Evolutionary conservation across 2,888 invertebrate species (phyloP).

Genomic region (Tenthredo scrophulariae): DNA sequence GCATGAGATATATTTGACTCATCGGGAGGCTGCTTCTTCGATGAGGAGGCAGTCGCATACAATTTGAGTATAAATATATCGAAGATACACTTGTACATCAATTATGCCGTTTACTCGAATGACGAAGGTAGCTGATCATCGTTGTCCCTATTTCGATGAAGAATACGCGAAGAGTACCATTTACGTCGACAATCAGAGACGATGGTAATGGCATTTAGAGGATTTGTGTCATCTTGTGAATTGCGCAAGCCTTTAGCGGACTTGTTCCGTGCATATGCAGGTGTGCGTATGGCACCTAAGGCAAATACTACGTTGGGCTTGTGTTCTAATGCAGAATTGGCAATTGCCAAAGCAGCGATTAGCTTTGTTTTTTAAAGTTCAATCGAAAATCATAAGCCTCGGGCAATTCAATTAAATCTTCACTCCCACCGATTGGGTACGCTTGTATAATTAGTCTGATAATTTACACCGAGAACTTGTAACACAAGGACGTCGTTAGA

Average conservation of each 20-base stretch:
- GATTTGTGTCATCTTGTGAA: constrained; percentile 65
- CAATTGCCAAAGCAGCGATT: not conserved
- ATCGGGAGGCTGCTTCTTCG: not conserved
- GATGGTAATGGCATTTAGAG: constrained; percentile 65
- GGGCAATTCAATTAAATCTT: not conserved
- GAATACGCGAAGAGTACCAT: constrained; percentile 5
- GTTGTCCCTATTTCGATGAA: constrained; percentile 53
- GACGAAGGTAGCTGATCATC: not conserved
- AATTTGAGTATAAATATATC: not conserved
- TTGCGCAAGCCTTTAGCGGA: constrained; percentile 57
- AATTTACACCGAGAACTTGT: not conserved
- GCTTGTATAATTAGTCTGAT: not conserved
- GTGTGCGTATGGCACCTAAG: constrained; percentile 12
- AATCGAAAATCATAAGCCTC: not conserved
- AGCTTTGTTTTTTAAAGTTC: not conserved
- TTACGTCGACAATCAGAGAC: constrained; percentile 29
- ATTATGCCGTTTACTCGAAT: not conserved
- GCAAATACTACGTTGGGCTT: not conserved
- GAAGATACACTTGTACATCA: not conserved
- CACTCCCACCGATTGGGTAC: not conserved
- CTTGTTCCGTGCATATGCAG: constrained; percentile 21
- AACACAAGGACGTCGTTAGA: not conserved
- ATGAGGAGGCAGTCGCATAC: not conserved
- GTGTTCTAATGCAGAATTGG: not conserved
- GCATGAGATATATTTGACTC: not conserved